Evolutionary conservation across 2,113 vertebrate species (phyloP).

Genomic region (Dascyllus trimaculatus): DNA sequence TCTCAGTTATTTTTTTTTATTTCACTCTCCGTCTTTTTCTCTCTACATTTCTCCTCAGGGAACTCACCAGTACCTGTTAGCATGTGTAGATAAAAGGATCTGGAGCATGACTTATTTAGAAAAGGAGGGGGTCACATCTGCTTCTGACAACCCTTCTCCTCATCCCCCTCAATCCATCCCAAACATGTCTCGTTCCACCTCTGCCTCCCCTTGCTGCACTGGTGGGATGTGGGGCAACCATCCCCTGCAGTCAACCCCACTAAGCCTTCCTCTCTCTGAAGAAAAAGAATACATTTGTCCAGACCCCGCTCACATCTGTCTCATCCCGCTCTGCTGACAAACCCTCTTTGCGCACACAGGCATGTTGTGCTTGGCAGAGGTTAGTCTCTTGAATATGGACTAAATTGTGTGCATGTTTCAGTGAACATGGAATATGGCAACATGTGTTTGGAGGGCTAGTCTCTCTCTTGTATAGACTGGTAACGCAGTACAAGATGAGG

Average conservation of each 20-base stretch:
- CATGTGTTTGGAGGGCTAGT: constrained; percentile 36
- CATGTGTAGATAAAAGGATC: constrained; percentile 76
- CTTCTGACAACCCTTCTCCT: constrained; percentile 58
- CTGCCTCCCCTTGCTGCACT: constrained; percentile 37
- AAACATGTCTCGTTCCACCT: constrained; percentile 56
- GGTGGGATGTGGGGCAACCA: constrained; percentile 67
- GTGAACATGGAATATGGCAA: constrained; percentile 43
- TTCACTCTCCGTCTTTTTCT: constrained; percentile 23
- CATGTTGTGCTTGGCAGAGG: constrained; percentile 57
- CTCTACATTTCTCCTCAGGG: constrained; percentile 41
- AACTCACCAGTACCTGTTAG: constrained; percentile 75
- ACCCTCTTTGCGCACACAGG: constrained; percentile 57
- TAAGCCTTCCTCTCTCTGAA: constrained; percentile 51
- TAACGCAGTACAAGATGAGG: constrained; percentile 3
- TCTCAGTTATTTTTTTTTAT: constrained; percentile 15
- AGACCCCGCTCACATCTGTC: constrained; percentile 71
- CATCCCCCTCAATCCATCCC: constrained; percentile 46
- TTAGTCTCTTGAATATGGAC: constrained; percentile 57
- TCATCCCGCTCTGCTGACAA: constrained; percentile 63
- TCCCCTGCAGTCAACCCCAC: constrained; percentile 74
- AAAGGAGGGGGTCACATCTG: constrained; percentile 69
- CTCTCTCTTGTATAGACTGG: constrained; percentile 12
- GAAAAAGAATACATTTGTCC: constrained; percentile 74
- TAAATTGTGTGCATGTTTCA: constrained; percentile 48
- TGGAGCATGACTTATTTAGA: constrained; percentile 80